phyloP scores from a whole-genome alignment of 2,888 invertebrate genomes.

The Hydrotaea cyrtoneurina region DNA sequence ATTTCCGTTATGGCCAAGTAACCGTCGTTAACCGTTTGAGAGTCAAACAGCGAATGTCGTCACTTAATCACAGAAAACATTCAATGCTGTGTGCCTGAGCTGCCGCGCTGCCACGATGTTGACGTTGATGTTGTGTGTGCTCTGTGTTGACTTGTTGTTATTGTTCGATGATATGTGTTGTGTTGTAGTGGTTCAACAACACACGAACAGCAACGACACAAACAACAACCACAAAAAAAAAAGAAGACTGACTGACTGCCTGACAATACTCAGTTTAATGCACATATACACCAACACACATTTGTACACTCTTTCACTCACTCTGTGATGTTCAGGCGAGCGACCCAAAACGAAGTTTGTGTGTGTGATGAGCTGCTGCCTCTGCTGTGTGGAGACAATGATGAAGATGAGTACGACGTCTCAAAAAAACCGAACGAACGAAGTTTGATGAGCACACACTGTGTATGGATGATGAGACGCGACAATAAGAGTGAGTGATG shows the following conservation, averaged over 20 bases:
- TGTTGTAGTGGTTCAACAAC: conserved; percentile 43
- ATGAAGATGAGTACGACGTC: conserved; percentile 44
- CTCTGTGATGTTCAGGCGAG: neutral
- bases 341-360: conserved; percentile 38
- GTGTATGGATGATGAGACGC: conserved; percentile 18
- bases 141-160: conserved; percentile 58
- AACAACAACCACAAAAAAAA: conserved; percentile 29
- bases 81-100: conserved; percentile 60
- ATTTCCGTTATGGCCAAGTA: conserved; percentile 61
- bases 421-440: conserved; percentile 41
- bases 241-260: conserved; percentile 36
- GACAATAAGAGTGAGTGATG: conserved; percentile 40
- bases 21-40: conserved; percentile 79
- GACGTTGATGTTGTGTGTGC: conserved; percentile 37
- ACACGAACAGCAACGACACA: neutral
- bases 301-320: conserved; percentile 35
- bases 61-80: conserved; percentile 69
- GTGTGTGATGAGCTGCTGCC: too few relatives aligned
- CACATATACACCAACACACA: conserved; percentile 7
- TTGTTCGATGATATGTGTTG: conserved; percentile 63
- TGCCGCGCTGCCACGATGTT: conserved; percentile 58
- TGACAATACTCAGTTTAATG: conserved; percentile 40
- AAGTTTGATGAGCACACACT: conserved; percentile 30
- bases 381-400: conserved; percentile 16
- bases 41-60: conserved; percentile 78